A percentile compares a stretch with the other conserved stretches of the same genome.
phyloP scores from a whole-genome alignment of 1,140 invertebrate genomes.

The Drosophila lini region DNA sequence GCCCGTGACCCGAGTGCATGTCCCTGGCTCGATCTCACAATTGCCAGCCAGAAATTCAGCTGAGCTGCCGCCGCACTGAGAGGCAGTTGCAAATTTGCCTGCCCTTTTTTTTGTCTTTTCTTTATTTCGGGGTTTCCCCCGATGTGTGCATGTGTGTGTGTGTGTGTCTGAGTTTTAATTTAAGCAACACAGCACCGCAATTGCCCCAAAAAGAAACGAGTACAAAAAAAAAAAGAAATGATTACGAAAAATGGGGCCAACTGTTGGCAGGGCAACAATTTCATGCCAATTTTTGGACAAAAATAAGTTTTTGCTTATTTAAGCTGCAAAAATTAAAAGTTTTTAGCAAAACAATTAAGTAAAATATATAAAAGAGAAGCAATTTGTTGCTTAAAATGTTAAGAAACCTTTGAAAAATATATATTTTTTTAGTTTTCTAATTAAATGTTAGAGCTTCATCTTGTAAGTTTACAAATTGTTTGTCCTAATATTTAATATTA shows the following conservation, averaged over 20 bases:
- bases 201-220: conserved; percentile 46
- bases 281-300: conserved; percentile 5
- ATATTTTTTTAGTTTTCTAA: too few species aligned
- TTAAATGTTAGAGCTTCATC: too few species aligned
- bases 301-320: neutral
- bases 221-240: neutral
- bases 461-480: too few species aligned
- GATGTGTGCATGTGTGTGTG: conserved; percentile 25
- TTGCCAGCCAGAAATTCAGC: conserved; percentile 46
- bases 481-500: too few species aligned
- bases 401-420: too few species aligned
- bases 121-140: conserved; percentile 6
- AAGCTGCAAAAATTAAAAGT: neutral
- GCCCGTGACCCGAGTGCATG: conserved; percentile 36
- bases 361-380: neutral
- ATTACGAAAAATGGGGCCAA: conserved; percentile 2
- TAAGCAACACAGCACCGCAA: conserved; percentile 67
- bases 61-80: conserved; percentile 21
- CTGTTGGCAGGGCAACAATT: neutral
- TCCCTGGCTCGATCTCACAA: conserved; percentile 38
- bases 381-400: too few species aligned
- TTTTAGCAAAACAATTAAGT: neutral
- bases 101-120: conserved; percentile 1
- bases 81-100: conserved; percentile 64
- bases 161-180: conserved; percentile 67